These are phyloP conservation scores for Mimas tiliae DNA, from an alignment of 2,888 invertebrate species.

Conservation along the genomic window DNA sequence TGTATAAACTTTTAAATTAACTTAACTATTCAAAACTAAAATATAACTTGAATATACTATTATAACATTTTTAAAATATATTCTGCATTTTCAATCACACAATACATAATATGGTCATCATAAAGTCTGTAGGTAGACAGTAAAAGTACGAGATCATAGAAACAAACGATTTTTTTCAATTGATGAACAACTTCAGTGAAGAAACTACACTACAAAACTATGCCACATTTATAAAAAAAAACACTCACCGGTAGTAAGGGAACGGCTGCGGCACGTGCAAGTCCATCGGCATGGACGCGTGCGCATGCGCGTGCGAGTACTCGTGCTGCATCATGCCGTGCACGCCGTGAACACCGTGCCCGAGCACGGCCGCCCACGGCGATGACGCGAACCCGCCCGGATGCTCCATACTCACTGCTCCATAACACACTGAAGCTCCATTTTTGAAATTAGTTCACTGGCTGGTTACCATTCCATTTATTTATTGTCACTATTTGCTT, in stretches of 20 bases:
- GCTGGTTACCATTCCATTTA: background rate
- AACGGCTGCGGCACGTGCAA: constrained; percentile 96
- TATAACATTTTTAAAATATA: too few species aligned
- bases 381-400: constrained; percentile 90
- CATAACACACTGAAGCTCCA: constrained; percentile 37
- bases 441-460: constrained; percentile 32
- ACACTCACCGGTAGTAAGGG: constrained; percentile 93
- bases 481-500: background rate
- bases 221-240: too few species aligned
- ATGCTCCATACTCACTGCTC: constrained; percentile 87
- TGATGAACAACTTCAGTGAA: too few species aligned
- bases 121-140: too few species aligned
- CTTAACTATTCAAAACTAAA: too few species aligned
- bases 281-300: constrained; percentile 92
- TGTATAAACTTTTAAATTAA: too few species aligned
- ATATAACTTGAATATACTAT: too few species aligned
- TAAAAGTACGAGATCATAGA: too few species aligned
- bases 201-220: too few species aligned
- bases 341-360: constrained; percentile 86
- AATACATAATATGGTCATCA: too few species aligned
- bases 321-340: constrained; percentile 88
- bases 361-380: constrained; percentile 91
- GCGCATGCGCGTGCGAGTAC: constrained; percentile 85
- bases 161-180: too few species aligned
- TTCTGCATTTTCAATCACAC: too few species aligned